Base-by-base conservation (phyloP, 2,797 vertebrate species). In the Oreonectes daqikongensis region DNA sequence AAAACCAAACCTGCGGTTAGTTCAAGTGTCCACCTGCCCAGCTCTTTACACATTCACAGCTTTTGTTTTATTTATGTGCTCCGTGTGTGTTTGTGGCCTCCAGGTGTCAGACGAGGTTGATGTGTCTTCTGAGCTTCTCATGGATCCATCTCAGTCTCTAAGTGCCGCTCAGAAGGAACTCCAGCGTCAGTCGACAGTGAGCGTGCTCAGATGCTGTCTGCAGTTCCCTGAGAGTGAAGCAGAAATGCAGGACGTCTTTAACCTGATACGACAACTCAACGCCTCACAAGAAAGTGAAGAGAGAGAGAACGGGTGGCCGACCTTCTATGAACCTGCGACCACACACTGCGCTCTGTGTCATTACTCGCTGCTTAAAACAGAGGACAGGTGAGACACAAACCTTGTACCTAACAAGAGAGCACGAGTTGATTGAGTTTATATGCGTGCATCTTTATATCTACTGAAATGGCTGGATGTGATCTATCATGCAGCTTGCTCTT, bases 171-270 rank as follows among this genome's bases (percentile, higher is more conserved):
- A 98, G 87, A 94, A 87, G 78, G 96, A 99, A 78, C 86, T 92
- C 52, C 98, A 99, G 81, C 95, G 95, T 0, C 97, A 96, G 26
- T 96, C 93, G 74, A 99, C 97, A 0, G 85, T 99, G 81, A 95
- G 94, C 86, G 86, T 99, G 28, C 90, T 99, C 53, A 95, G 96
- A 32, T 95, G 91, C 60, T 90, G 89, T 44, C 81, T 98, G 80
- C 96, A 97, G 92, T 96, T 97, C 79, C 94, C 97, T 0, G 98
- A 99, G 91, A 95, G 91, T 0, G 96, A 99, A 75, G 89, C 90
- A 0, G 98, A 99, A 81, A 92, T 99, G 57, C 91, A 95, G 0
- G 96, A 98, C 71, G 94, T 92, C 17, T 92, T 98, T 75, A 81
- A 84, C 3, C 92, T 97, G 87, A 97, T 98, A 85, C 94, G 96